A percentile compares a stretch with the other conserved stretches of the same genome.
Evolutionary conservation across 2,113 vertebrate genomes (phyloP).

Genomic region (Leuciscus idus): DNA sequence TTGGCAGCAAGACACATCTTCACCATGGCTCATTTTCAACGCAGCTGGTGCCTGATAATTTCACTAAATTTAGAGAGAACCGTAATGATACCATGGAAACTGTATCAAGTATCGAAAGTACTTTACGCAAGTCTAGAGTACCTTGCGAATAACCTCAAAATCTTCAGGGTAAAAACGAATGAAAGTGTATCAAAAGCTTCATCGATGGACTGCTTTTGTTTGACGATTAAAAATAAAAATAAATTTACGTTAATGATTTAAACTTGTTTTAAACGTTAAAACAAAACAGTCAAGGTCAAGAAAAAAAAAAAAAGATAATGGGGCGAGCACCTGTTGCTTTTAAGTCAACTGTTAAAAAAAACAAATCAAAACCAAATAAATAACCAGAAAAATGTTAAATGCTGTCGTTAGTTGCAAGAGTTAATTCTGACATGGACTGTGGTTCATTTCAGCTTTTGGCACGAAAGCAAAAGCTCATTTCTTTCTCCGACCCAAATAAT

Average conservation of each 20-base stretch:
- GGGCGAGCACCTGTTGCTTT: conserved; percentile 24
- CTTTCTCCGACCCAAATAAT: conserved; percentile 40
- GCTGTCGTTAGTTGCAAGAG: conserved; percentile 10
- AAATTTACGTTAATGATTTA: neutral
- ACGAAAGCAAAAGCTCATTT: conserved; percentile 43
- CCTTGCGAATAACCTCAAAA: neutral
- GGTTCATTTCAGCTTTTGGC: conserved; percentile 57
- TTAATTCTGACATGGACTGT: conserved; percentile 43
- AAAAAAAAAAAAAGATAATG: neutral
- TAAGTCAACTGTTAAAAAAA: neutral
- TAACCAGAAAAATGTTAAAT: conserved; percentile 26
- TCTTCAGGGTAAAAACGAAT: neutral
- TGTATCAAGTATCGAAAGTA: neutral
- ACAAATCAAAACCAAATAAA: conserved; percentile 39
- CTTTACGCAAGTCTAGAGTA: neutral
- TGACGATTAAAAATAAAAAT: neutral
- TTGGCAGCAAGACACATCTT: conserved; percentile 27
- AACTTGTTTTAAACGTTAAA: neutral
- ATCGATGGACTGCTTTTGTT: neutral
- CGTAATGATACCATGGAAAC: neutral
- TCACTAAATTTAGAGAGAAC: conserved; percentile 12
- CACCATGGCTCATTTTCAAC: conserved; percentile 16
- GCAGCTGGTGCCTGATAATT: conserved; percentile 1
- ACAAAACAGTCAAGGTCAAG: neutral
- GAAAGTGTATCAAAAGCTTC: neutral